A percentile compares a stretch with the other conserved stretches of the same genome.
Conservation (phyloP, 1,140 invertebrate genomes). For the Rhagoletis pomonella region DNA sequence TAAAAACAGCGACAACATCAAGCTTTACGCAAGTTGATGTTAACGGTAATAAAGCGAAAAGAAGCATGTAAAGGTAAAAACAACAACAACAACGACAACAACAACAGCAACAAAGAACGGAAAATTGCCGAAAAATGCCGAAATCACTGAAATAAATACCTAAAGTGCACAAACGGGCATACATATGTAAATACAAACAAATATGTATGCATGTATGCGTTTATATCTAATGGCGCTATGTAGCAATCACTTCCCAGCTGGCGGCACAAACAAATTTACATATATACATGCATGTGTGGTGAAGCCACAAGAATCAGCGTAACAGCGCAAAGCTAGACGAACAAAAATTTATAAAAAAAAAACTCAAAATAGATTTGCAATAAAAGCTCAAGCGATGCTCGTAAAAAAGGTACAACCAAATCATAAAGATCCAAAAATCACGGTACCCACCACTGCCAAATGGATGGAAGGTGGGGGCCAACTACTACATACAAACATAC, state of each 20-base stretch:
- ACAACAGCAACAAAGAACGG: not conserved
- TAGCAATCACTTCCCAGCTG: slow-evolving; percentile 23
- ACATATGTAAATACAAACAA: not conserved
- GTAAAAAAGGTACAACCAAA: slow-evolving; percentile 1
- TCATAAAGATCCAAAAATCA: not conserved
- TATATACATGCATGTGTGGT: too few species aligned
- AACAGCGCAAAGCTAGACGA: not conserved
- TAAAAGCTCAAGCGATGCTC: slow-evolving; percentile 7
- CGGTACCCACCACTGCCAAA: not conserved
- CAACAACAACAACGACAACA: not conserved
- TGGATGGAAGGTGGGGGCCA: not conserved
- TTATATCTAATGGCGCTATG: not conserved
- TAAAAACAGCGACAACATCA: not conserved
- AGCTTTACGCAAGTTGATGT: slow-evolving; percentile 4
- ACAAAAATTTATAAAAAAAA: slow-evolving; percentile 21
- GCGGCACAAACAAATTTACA: not conserved
- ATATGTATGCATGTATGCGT: not conserved
- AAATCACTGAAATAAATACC: not conserved
- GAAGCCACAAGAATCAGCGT: not conserved
- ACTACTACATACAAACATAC: too few species aligned
- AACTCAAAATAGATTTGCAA: slow-evolving; percentile 40
- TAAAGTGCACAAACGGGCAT: not conserved
- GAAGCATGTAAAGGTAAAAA: not conserved
- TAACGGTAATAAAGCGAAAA: not conserved
- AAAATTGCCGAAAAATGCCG: slow-evolving; percentile 10